Evolutionary conservation across 2,113 vertebrate species (phyloP).

Genomic region (Rhinopomastus cyanomelas): DNA sequence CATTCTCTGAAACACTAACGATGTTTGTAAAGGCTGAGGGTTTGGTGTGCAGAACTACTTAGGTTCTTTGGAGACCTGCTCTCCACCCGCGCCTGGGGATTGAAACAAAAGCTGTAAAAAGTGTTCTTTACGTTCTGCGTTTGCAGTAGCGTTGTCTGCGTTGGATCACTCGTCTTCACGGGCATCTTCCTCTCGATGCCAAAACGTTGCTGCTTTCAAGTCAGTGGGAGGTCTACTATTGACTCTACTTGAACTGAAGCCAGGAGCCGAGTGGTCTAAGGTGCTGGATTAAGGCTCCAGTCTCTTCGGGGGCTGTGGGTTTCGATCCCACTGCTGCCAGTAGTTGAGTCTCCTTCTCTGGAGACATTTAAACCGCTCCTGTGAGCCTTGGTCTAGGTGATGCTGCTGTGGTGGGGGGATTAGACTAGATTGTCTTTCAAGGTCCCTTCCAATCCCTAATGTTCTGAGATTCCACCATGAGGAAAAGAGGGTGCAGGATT

Average conservation of each 20-base stretch:
- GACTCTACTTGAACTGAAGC: neutral
- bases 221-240: neutral
- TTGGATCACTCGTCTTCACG: neutral
- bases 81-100: conserved; percentile 1
- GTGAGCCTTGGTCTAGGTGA: no score
- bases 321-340: no score
- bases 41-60: conserved; percentile 40
- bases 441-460: no score
- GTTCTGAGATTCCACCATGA: no score
- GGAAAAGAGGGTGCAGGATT: neutral
- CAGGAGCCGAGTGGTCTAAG: no score
- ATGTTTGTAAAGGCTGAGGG: conserved; percentile 47
- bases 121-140: conserved; percentile 26
- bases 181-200: neutral
- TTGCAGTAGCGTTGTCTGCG: neutral
- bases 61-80: conserved; percentile 44
- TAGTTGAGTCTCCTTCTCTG: no score
- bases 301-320: no score
- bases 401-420: no score
- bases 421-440: no score
- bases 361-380: no score
- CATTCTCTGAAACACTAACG: conserved; percentile 59
- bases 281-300: no score
- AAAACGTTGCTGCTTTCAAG: neutral
- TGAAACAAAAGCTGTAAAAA: conserved; percentile 15